Conservation (phyloP, 2,888 invertebrate genomes). For the Oegoconia quadripuncta region DNA sequence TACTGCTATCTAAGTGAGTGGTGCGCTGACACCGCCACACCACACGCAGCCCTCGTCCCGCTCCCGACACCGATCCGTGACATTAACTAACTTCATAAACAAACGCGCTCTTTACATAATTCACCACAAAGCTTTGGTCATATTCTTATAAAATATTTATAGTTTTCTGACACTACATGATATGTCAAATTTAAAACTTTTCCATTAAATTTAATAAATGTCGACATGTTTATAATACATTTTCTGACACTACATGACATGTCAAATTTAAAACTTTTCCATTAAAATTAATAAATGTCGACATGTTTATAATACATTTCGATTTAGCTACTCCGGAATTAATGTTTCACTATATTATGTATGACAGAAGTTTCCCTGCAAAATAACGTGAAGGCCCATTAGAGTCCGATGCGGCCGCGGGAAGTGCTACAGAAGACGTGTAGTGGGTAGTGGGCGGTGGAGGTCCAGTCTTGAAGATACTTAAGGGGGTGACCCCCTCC, state of each 20-base stretch:
- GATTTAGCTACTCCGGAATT: no score
- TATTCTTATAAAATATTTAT: not conserved
- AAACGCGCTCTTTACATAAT: conserved; percentile 28
- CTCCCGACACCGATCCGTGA: no score
- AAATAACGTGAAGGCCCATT: conserved; percentile 69
- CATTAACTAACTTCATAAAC: conserved; percentile 61
- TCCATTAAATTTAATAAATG: no score
- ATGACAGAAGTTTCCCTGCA: conserved; percentile 49
- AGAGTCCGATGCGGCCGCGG: conserved; percentile 67
- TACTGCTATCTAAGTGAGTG: no score
- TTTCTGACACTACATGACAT: no score
- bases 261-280: no score
- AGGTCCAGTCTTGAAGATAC: conserved; percentile 76
- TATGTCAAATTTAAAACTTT: no score
- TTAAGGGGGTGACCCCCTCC: conserved; percentile 52
- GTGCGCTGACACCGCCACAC: conserved; percentile 27
- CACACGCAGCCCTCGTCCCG: conserved; percentile 32
- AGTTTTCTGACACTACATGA: no score
- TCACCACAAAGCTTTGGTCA: no score
- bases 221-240: no score
- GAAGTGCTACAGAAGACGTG: conserved; percentile 74
- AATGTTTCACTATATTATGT: conserved; percentile 28
- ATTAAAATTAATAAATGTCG: no score
- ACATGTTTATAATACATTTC: no score
- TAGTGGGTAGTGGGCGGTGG: conserved; percentile 69